These are phyloP conservation scores for Limnephilus auricula DNA, from an alignment of 2,888 invertebrate species.

Conservation along the genomic window DNA sequence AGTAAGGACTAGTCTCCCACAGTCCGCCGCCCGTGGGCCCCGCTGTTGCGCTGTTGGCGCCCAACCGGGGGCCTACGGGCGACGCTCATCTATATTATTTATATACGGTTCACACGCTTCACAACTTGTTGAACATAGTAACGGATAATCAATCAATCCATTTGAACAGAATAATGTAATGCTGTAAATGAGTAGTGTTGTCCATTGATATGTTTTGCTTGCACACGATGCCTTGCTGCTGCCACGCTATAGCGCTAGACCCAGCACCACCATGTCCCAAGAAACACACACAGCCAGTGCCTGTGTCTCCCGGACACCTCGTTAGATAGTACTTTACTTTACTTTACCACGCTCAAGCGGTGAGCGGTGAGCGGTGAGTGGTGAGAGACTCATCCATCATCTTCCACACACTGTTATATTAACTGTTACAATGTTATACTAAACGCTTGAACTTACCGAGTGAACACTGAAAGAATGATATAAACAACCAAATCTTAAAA, in stretches of 20 bases:
- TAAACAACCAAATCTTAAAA: not conserved
- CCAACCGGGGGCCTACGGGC: constrained; percentile 69
- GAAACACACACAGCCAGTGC: constrained; percentile 79
- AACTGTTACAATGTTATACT: not conserved
- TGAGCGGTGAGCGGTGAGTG: constrained; percentile 40
- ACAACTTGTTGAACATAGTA: constrained; percentile 54
- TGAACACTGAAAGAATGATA: constrained; percentile 46
- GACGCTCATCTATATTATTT: constrained; percentile 54
- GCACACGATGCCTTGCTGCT: constrained; percentile 79
- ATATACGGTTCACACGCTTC: constrained; percentile 54
- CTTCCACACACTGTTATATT: constrained; percentile 51
- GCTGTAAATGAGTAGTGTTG: constrained; percentile 77
- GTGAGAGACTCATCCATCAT: constrained; percentile 43
- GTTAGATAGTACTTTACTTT: constrained; percentile 20
- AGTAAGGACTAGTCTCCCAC: constrained; percentile 76
- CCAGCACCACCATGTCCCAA: constrained; percentile 78
- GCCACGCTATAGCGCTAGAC: constrained; percentile 80
- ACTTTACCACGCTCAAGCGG: constrained; percentile 50
- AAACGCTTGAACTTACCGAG: constrained; percentile 29
- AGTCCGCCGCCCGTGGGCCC: constrained; percentile 67
- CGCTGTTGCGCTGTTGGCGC: constrained; percentile 72
- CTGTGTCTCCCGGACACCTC: constrained; percentile 68
- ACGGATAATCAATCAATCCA: constrained; percentile 73
- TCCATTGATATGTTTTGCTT: constrained; percentile 77
- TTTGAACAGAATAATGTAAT: constrained; percentile 73